A percentile compares a stretch with the other conserved stretches of the same genome.
These are phyloP conservation scores for Triplophysa yarkandensis DNA, from an alignment of 2,797 vertebrate genomes.

Conservation along the genomic window DNA sequence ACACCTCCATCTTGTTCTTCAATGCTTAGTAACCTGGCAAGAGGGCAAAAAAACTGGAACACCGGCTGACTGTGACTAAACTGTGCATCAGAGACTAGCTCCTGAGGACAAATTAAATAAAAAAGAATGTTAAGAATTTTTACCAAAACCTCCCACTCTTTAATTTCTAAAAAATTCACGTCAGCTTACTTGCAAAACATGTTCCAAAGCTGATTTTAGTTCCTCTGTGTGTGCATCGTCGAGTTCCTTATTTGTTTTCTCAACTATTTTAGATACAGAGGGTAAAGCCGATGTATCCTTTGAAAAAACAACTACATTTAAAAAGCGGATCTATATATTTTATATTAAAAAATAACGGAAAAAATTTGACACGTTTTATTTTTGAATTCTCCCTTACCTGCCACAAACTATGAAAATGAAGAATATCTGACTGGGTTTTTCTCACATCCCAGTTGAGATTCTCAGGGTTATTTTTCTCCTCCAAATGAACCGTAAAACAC, in stretches of 20 bases:
- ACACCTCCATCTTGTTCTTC: slow-evolving; percentile 68
- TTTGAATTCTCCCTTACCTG: slow-evolving; percentile 65
- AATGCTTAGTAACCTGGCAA: slow-evolving; percentile 71
- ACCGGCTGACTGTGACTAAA: slow-evolving; percentile 70
- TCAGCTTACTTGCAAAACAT: slow-evolving; percentile 72
- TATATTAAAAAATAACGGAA: neutral
- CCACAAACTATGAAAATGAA: slow-evolving; percentile 71
- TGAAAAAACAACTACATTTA: neutral
- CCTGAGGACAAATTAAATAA: slow-evolving; percentile 58
- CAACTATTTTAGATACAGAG: slow-evolving; percentile 58
- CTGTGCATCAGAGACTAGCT: slow-evolving; percentile 66
- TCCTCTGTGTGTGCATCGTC: slow-evolving; percentile 59
- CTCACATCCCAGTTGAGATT: slow-evolving; percentile 78
- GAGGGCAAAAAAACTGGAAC: slow-evolving; percentile 78
- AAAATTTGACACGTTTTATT: neutral
- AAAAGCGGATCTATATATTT: too few relatives aligned
- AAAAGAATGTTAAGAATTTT: neutral
- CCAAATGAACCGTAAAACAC: slow-evolving; percentile 73
- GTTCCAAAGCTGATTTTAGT: slow-evolving; percentile 63
- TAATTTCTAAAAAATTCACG: neutral
- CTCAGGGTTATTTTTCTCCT: slow-evolving; percentile 73
- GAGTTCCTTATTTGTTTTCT: slow-evolving; percentile 47
- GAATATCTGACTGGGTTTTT: slow-evolving; percentile 71
- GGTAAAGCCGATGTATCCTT: slow-evolving; percentile 69
- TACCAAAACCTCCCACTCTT: neutral